Percentiles rank a stretch among this genome's conserved stretches.
Conservation (phyloP, 2,113 vertebrate genomes). For the Dipodomys merriami region DNA sequence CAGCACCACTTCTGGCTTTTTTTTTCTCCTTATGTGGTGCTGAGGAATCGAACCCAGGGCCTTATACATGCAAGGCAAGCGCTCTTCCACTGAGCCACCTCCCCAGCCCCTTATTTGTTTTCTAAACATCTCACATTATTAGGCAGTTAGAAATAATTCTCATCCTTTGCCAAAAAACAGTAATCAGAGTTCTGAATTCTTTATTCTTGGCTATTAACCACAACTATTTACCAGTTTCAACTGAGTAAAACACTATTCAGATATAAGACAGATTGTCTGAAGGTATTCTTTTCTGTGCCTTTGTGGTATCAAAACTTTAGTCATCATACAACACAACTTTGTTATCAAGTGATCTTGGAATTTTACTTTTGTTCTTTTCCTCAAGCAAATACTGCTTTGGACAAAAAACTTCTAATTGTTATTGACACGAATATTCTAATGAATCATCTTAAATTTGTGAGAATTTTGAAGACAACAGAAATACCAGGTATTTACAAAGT, state of each 20-base stretch:
- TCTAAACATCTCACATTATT: not conserved
- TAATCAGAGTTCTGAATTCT: constrained; percentile 13
- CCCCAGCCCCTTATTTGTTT: too few relatives aligned
- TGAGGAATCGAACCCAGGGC: too few relatives aligned
- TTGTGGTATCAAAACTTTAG: not conserved
- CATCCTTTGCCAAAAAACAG: not conserved
- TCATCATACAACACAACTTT: not conserved
- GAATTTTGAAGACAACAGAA: constrained; percentile 88
- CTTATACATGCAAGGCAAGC: too few relatives aligned
- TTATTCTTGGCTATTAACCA: constrained; percentile 2
- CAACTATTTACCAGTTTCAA: constrained; percentile 26
- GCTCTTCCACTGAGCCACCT: too few relatives aligned
- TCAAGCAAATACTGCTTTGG: constrained; percentile 82
- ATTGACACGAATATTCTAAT: constrained; percentile 97
- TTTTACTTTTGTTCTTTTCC: constrained; percentile 38
- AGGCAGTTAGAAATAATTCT: not conserved
- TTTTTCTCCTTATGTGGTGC: too few relatives aligned
- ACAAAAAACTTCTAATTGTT: constrained; percentile 89
- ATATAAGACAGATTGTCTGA: constrained; percentile 49
- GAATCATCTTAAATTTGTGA: constrained; percentile 94
- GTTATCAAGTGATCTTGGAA: constrained; percentile 16
- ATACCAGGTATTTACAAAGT: constrained; percentile 88
- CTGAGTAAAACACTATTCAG: constrained; percentile 39
- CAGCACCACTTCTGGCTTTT: too few relatives aligned
- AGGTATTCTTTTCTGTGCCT: constrained; percentile 13